A percentile compares a stretch with the other conserved stretches of the same genome.
Conservation (phyloP, 2,888 invertebrate genomes). For the Cremastobaeus sp. region DNA sequence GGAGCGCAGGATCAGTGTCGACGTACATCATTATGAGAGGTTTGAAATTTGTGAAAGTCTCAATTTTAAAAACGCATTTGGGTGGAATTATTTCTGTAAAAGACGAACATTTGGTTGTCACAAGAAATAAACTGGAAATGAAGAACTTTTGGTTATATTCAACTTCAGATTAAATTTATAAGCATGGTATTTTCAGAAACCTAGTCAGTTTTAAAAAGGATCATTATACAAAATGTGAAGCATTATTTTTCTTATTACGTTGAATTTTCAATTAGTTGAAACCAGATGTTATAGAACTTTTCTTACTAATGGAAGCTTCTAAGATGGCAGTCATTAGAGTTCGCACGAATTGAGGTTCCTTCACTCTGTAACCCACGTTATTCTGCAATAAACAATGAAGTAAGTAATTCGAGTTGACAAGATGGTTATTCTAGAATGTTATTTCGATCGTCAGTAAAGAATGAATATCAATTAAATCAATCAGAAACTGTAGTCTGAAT, state of each 20-base stretch:
- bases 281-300: not conserved
- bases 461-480: not conserved
- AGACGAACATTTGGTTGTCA: slow-evolving; percentile 1
- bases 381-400: slow-evolving; percentile 79
- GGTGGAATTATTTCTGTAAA: slow-evolving; percentile 48
- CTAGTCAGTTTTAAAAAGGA: slow-evolving; percentile 34
- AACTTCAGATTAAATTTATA: slow-evolving; percentile 32
- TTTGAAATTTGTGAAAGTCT: slow-evolving; percentile 78
- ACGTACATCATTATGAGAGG: slow-evolving; percentile 85
- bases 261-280: slow-evolving; percentile 7
- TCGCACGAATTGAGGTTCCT: slow-evolving; percentile 85
- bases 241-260: too few species aligned
- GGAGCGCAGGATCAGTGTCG: slow-evolving; percentile 83
- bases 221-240: too few species aligned
- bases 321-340: slow-evolving; percentile 86
- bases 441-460: not conserved
- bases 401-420: not conserved
- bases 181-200: slow-evolving; percentile 34
- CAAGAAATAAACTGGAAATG: too few species aligned
- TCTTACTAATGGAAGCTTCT: slow-evolving; percentile 83
- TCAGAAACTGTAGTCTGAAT: not conserved
- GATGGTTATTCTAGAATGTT: not conserved
- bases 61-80: slow-evolving; percentile 75
- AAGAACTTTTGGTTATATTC: too few species aligned
- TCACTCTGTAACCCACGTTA: slow-evolving; percentile 82